These are phyloP conservation scores for Nowickia ferox DNA, from an alignment of 2,888 invertebrate species.

Conservation along the genomic window DNA sequence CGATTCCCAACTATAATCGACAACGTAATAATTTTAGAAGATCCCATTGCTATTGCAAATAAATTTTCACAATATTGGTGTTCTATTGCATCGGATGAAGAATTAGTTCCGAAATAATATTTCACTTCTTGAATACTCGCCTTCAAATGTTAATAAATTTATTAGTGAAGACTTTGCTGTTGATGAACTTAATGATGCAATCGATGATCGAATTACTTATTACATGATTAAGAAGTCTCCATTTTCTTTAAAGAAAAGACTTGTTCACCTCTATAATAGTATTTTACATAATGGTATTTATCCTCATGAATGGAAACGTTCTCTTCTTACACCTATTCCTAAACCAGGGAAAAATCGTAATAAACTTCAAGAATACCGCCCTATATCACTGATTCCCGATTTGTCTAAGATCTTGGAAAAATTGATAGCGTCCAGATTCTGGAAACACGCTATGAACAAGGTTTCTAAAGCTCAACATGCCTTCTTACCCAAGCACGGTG, in stretches of 20 bases:
- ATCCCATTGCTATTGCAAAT: background rate
- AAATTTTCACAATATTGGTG: background rate
- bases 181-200: no score
- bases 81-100: background rate
- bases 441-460: background rate
- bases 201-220: no score
- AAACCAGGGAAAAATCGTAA: conserved; percentile 40
- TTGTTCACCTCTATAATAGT: conserved; percentile 27
- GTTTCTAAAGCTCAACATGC: conserved; percentile 37
- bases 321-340: conserved; percentile 19
- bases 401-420: conserved; percentile 52
- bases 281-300: conserved; percentile 29
- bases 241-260: no score
- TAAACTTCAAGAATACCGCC: conserved; percentile 18
- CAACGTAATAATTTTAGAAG: background rate
- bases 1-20: background rate
- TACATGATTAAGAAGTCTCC: no score
- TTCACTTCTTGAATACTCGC: no score
- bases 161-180: no score
- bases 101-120: no score
- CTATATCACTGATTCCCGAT: conserved; percentile 35
- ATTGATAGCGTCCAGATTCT: conserved; percentile 11
- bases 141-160: no score
- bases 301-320: conserved; percentile 51
- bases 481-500: conserved; percentile 25